A percentile compares a stretch with the other conserved stretches of the same genome.
Conservation (phyloP, 2,888 invertebrate genomes). For the Diabrotica balteata region DNA sequence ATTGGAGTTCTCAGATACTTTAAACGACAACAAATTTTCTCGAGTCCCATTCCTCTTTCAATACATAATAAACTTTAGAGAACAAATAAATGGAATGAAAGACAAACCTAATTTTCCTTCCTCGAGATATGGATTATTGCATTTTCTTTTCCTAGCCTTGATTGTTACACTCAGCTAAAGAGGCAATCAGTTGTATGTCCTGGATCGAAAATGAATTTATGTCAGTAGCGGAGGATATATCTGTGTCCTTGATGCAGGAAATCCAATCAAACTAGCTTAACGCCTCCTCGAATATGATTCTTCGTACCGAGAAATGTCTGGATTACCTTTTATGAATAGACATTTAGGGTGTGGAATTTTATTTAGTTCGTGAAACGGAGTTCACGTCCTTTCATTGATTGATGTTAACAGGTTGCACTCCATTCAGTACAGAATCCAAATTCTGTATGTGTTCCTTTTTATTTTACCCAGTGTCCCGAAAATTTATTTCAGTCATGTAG, state of each 20-base stretch:
- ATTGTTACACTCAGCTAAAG: slow-evolving; percentile 12
- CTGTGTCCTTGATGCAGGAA: slow-evolving; percentile 12
- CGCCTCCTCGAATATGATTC: slow-evolving; percentile 7
- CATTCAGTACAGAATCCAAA: no score
- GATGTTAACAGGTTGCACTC: no score
- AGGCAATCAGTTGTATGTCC: slow-evolving; percentile 16
- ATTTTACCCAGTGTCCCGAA: no score
- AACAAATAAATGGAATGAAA: slow-evolving; percentile 3
- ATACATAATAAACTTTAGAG: not conserved
- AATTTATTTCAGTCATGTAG: no score
- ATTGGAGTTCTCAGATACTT: no score
- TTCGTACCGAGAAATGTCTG: not conserved
- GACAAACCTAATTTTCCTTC: slow-evolving; percentile 10
- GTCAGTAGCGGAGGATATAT: slow-evolving; percentile 14
- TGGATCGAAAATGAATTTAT: slow-evolving; percentile 22
- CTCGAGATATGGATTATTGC: slow-evolving; percentile 14
- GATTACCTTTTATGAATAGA: not conserved
- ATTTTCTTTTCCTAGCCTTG: slow-evolving; percentile 20
- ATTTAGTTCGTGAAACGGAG: not conserved
- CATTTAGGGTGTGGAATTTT: not conserved
- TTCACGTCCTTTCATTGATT: no score
- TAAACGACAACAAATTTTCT: no score
- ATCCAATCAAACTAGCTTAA: slow-evolving; percentile 19
- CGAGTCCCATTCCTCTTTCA: not conserved
- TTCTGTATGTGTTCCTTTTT: no score